These are phyloP conservation scores for Grus americana DNA, from an alignment of 2,113 vertebrate species.

Conservation along the genomic window DNA sequence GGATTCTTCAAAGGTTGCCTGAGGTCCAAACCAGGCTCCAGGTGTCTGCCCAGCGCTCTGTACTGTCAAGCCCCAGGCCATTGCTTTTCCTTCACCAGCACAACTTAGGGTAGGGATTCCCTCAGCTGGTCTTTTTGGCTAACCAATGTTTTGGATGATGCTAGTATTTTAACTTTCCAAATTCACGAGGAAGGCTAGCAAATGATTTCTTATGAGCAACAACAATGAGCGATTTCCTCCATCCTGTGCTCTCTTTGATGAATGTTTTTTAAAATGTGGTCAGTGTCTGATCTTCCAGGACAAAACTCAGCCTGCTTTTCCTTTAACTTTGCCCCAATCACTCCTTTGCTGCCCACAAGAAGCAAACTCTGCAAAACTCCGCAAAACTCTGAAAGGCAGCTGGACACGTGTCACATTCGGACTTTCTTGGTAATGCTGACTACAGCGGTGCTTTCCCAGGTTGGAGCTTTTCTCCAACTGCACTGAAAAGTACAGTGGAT, in stretches of 20 bases:
- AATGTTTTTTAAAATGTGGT: not conserved
- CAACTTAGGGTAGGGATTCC: not conserved
- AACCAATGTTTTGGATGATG: not conserved
- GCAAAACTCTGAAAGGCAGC: not conserved
- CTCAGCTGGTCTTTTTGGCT: not conserved
- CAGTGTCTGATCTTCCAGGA: not conserved
- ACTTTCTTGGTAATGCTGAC: not conserved
- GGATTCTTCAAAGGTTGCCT: not conserved
- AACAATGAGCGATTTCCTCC: not conserved
- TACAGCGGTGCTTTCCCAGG: not conserved
- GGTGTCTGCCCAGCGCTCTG: not conserved
- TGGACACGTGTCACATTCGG: fast-evolving
- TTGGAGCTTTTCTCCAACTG: not conserved
- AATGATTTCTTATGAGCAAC: not conserved
- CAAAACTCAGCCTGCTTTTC: conserved; percentile 17
- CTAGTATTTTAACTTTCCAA: not conserved
- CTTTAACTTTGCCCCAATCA: conserved; percentile 27
- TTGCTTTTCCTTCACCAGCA: not conserved
- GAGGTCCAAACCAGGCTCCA: not conserved
- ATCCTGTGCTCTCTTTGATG: conserved; percentile 7
- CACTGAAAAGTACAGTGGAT: not conserved
- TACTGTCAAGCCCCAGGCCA: not conserved
- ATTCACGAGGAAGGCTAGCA: not conserved
- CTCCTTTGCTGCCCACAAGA: not conserved
- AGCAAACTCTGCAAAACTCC: not conserved